Percentiles rank a stretch among this genome's conserved stretches.
These are phyloP conservation scores for Micropterix aruncella DNA, from an alignment of 2,888 invertebrate genomes.

Conservation along the genomic window DNA sequence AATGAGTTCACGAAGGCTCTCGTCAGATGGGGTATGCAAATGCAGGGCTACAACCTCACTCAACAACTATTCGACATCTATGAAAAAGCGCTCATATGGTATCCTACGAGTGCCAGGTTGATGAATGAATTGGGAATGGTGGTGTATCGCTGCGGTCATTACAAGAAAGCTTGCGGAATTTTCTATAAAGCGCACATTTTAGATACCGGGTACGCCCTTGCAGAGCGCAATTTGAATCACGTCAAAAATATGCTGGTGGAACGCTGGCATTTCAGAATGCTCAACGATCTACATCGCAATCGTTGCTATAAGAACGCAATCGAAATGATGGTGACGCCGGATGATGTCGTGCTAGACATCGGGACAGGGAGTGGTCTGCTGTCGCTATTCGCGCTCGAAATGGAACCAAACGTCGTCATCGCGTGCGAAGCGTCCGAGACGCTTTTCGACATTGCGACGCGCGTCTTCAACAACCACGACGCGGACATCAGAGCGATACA, in stretches of 20 bases:
- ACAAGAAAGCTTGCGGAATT: slow-evolving; percentile 39
- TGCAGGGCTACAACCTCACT: too few species aligned
- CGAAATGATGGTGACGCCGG: slow-evolving; percentile 26
- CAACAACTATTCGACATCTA: slow-evolving; percentile 25
- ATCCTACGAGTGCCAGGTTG: slow-evolving; percentile 21
- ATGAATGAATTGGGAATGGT: slow-evolving; percentile 28
- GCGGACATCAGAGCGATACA: slow-evolving; percentile 33
- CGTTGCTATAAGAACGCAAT: slow-evolving; percentile 51
- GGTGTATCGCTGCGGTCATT: slow-evolving; percentile 36
- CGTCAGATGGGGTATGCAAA: too few species aligned
- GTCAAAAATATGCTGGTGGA: slow-evolving; percentile 54
- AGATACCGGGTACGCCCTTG: slow-evolving; percentile 37
- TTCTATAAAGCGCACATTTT: slow-evolving; percentile 37
- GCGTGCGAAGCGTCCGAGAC: slow-evolving; percentile 54
- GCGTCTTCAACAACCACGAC: slow-evolving; percentile 35
- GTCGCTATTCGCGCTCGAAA: slow-evolving; percentile 48
- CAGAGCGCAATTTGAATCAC: slow-evolving; percentile 53
- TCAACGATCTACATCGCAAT: slow-evolving; percentile 62
- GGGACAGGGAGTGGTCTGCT: slow-evolving; percentile 67
- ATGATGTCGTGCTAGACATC: slow-evolving; percentile 50
- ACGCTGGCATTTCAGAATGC: slow-evolving; percentile 73
- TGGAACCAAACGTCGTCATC: slow-evolving; percentile 37
- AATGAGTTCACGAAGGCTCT: too few species aligned
- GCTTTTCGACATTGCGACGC: slow-evolving; percentile 46
- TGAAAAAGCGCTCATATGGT: slow-evolving; percentile 18